Evolutionary conservation across 2,888 invertebrate genomes (phyloP), one percentile per base, ranked within the genome.

Genomic region (Cheilosia scutellata): DNA sequence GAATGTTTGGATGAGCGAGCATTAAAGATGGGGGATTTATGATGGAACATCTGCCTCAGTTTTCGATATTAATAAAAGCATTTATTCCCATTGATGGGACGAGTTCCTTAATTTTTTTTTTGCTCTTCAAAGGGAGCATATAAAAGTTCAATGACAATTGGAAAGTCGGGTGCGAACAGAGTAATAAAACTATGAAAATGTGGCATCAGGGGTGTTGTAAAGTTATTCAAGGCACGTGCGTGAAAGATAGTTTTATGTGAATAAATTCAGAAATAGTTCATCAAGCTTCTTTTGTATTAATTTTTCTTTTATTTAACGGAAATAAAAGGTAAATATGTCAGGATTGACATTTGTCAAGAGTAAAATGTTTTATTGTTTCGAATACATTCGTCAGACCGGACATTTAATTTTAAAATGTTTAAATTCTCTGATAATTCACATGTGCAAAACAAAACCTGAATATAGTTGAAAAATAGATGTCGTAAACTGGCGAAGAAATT

Each of bases 1-100:
- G 49, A 57, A 62, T 58, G 42, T 58, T 71, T 55, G 33, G 25
- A 25, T 57, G 25, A 71, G 57, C 7, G 47, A 63, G 13, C 79
- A 58, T 11, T 79, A 72, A 66, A 72, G n/a, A 68, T 55, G 80
- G 70, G 74, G 70, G 63, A 74, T 70, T 74, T 57, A 75, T 70
- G 29, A 71, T 40, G 42, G 40, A 75, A 78, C 84, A 84, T 84
- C 84, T 84, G 80, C 84, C 53, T 40, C 37, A n/a, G 16, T 49
- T 40, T 27, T 66, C 31, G 33, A 57, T 57, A 40, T 33, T 55
- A 63, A 63, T 57, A 65, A 57, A 47, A 20, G 40, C 5, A 25
- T 40, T 47, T 75, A 49, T 49, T 57, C 11, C 5, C 47, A 63
- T 47, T 63, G 63, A 47, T 31, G 31, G 31, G 16, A 20, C 20